A percentile compares a stretch with the other conserved stretches of the same genome.
Evolutionary conservation across 2,797 vertebrate species (phyloP).

Genomic region (Tokudaia muenninki): DNA sequence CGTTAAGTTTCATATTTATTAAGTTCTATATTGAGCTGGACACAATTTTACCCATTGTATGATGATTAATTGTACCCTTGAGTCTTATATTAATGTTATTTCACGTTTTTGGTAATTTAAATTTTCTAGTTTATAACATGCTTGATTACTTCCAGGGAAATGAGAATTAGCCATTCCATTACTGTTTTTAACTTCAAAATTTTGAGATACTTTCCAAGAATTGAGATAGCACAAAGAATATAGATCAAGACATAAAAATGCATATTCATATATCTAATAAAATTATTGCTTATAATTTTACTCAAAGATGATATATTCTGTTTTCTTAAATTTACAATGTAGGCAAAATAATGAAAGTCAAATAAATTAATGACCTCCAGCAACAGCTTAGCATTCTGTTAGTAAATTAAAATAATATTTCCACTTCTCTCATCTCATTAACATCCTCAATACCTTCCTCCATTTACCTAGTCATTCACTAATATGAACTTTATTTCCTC

Average conservation of each 20-base stretch:
- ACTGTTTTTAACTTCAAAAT: not conserved
- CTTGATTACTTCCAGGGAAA: not conserved
- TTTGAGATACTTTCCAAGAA: not conserved
- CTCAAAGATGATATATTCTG: not conserved
- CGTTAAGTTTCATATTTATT: not conserved
- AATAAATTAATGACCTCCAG: not conserved
- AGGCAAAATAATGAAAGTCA: not conserved
- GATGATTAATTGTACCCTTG: not conserved
- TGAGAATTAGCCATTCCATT: not conserved
- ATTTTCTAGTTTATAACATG: not conserved
- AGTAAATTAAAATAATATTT: not conserved
- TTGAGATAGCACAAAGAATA: not conserved
- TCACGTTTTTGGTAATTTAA: not conserved
- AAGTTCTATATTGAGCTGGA: not conserved
- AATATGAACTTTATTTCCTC: not conserved
- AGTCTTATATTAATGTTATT: not conserved
- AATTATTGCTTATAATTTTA: not conserved
- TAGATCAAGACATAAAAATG: not conserved
- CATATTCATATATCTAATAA: not conserved
- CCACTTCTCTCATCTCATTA: not conserved
- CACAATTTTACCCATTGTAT: not conserved
- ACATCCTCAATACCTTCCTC: not conserved
- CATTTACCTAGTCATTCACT: not conserved
- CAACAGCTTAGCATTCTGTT: not conserved
- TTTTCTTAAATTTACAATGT: not conserved